These are phyloP conservation scores for Cantharis rustica DNA, from an alignment of 2,888 invertebrate genomes.

Conservation along the genomic window DNA sequence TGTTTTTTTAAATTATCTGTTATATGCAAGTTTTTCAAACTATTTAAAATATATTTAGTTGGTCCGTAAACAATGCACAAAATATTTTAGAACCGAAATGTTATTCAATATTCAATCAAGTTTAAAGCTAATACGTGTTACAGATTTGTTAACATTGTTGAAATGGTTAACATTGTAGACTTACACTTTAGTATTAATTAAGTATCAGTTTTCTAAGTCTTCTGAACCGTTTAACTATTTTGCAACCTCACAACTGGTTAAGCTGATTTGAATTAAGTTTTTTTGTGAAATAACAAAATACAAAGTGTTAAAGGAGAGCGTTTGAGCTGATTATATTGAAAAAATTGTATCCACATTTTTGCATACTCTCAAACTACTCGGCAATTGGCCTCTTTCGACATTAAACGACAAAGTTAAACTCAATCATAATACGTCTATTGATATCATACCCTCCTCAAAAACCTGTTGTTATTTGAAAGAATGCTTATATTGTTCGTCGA, in stretches of 20 bases:
- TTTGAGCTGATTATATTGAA: neutral
- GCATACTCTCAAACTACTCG: neutral
- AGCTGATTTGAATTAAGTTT: neutral
- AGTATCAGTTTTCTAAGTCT: neutral
- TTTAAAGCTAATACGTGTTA: neutral
- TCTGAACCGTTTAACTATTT: neutral
- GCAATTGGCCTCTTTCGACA: neutral
- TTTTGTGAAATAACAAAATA: neutral
- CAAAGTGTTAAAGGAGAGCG: neutral
- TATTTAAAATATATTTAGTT: neutral
- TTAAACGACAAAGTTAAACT: neutral
- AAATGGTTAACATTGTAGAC: neutral
- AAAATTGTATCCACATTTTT: neutral
- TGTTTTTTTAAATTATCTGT: no score
- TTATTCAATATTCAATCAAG: neutral
- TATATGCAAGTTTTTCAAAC: neutral
- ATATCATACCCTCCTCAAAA: neutral
- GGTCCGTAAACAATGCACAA: neutral
- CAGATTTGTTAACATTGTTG: neutral
- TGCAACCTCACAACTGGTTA: neutral
- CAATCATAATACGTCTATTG: neutral
- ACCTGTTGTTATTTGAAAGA: neutral
- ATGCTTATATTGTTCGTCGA: neutral
- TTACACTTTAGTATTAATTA: neutral
- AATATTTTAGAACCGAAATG: neutral